Evolutionary conservation across 2,888 invertebrate species (phyloP).

Genomic region (Pomacea canaliculata): DNA sequence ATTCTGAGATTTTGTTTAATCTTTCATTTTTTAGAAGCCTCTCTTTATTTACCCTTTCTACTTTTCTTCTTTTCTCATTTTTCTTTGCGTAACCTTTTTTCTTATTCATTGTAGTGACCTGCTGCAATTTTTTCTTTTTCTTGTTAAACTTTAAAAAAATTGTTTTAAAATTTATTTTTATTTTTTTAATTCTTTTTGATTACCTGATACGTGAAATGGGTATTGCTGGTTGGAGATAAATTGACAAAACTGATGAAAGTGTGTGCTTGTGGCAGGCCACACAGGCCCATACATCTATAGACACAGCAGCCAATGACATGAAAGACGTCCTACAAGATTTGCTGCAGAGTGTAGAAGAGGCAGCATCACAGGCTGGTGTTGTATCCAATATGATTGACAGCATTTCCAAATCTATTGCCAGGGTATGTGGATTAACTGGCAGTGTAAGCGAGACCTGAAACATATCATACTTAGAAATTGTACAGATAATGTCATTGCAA

Average conservation of each 20-base stretch:
- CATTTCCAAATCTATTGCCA: conserved; percentile 86
- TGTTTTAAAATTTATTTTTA: no score
- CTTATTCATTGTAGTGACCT: not conserved
- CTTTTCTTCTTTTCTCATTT: not conserved
- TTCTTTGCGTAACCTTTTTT: not conserved
- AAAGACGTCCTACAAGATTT: conserved; percentile 85
- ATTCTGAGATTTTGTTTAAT: not conserved
- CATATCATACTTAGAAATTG: no score
- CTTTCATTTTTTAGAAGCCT: no score
- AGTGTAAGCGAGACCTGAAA: no score
- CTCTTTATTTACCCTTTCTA: no score
- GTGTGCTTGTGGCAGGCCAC: conserved; percentile 75
- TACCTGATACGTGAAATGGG: no score
- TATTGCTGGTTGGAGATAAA: no score
- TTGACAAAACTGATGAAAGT: no score
- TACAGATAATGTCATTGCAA: no score
- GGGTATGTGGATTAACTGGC: conserved; percentile 44
- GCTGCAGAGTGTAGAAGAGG: conserved; percentile 78
- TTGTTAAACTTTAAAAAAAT: no score
- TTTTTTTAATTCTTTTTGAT: no score
- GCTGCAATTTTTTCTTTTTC: no score
- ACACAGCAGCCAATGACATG: conserved; percentile 82
- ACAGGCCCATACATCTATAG: conserved; percentile 84
- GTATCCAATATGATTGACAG: conserved; percentile 91
- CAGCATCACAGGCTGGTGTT: conserved; percentile 87